Evolutionary conservation across 2,888 invertebrate species (phyloP).

Genomic region (Sminthurinus aureus): DNA sequence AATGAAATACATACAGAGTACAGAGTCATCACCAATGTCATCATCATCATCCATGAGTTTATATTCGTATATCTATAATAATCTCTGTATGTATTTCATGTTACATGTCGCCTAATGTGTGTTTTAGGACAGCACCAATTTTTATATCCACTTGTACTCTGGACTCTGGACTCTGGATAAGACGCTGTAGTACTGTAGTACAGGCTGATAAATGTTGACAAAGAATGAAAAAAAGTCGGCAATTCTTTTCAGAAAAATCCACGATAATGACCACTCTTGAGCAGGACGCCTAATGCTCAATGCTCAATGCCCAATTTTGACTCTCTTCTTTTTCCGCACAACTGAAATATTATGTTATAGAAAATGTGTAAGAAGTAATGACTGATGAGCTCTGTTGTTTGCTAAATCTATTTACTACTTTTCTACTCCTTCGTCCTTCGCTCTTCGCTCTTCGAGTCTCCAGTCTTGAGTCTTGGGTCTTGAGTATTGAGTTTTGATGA

Average conservation of each 20-base stretch:
- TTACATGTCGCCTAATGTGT: too few relatives aligned
- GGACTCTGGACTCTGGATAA: too few relatives aligned
- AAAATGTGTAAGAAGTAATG: conserved; percentile 18
- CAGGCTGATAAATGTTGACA: background rate
- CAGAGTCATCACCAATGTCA: background rate
- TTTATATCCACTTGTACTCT: too few relatives aligned
- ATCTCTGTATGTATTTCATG: too few relatives aligned
- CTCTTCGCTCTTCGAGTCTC: too few relatives aligned
- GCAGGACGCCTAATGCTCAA: too few relatives aligned
- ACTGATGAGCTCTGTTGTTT: conserved; percentile 26
- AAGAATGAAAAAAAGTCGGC: conserved; percentile 1
- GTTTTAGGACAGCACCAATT: too few relatives aligned
- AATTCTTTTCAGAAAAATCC: conserved; percentile 18
- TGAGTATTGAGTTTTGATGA: background rate
- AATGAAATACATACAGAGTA: background rate
- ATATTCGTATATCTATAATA: too few relatives aligned
- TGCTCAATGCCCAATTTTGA: too few relatives aligned
- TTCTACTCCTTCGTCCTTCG: too few relatives aligned
- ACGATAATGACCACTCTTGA: conserved; percentile 30
- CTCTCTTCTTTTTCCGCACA: background rate
- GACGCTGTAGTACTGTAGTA: background rate
- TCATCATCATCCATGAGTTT: too few relatives aligned
- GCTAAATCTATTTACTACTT: conserved; percentile 17
- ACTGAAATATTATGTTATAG: background rate
- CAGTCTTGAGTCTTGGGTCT: too few relatives aligned